Percentiles rank a stretch among this genome's conserved stretches.
Evolutionary conservation across 2,113 vertebrate genomes (phyloP).

Genomic region (Pygoscelis antarcticus): DNA sequence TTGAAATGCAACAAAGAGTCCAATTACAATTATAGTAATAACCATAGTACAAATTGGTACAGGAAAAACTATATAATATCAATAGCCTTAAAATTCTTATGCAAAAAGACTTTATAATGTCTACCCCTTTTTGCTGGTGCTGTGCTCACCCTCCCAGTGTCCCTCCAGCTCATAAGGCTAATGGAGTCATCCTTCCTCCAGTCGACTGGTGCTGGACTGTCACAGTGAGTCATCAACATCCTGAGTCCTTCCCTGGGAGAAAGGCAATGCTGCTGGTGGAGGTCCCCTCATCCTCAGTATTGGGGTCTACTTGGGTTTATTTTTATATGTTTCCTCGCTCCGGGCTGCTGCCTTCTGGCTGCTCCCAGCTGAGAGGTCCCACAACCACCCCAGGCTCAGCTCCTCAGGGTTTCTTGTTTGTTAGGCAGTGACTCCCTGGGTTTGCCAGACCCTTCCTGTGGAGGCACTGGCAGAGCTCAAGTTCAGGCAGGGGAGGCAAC

Average conservation of each 20-base stretch:
- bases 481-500: neutral
- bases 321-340: neutral
- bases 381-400: neutral
- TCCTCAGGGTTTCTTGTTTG: neutral
- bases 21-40: neutral
- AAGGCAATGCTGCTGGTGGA: neutral
- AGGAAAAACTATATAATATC: neutral
- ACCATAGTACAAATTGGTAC: neutral
- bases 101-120: rapidly evolving
- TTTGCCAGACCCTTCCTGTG: neutral
- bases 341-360: neutral
- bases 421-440: neutral
- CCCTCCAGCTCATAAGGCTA: neutral
- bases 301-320: neutral
- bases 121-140: neutral
- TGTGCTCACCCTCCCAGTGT: no score
- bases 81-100: neutral
- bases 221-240: rapidly evolving
- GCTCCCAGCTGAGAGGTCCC: neutral
- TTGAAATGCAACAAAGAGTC: neutral
- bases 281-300: no score
- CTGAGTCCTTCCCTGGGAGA: neutral
- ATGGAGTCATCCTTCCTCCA: neutral
- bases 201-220: no score
- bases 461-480: neutral